Base-by-base conservation (phyloP, 2,888 invertebrate species). In the Crossocerus cetratus region DNA sequence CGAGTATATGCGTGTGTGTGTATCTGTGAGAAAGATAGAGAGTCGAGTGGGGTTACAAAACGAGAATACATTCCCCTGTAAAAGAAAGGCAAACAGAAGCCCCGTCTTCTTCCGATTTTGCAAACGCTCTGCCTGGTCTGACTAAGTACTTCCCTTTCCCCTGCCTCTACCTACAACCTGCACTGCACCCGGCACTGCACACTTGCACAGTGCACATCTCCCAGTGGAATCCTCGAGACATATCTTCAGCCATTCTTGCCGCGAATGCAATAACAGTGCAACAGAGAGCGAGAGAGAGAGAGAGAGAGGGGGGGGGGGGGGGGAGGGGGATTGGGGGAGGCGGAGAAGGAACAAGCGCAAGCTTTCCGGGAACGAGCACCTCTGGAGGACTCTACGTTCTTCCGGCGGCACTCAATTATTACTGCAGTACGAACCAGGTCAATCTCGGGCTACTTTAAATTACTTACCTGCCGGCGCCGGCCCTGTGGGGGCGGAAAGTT, bases 371-470 rank as follows among this genome's bases (percentile, higher is more conserved):
- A 68, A 63, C 11, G 62, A 70, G 70, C 59, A 68, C 65, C 67
- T 62, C 70, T 21, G 32, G 63, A 67, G 75, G 74, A 56, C 66
- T 63, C 62, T 61, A 57, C 55, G 66, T 67, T 70, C 68, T 69
- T 76, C 63, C 43, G 59, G 61, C 69, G 63, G 69, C 65, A 67
- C 73, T 83, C 83, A 81, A 83, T 83, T 83, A 83, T 84, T 84
- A 83, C 78, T 74, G 72, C 68, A 65, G 69, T 66, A 61, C 73
- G 65, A 68, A 42, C 62, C 44, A 62, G 78, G 79, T 84, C 84
- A 84, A 83, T 83, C 81, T 79, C 81, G 69, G 76, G 68, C 78
- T 78, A 78, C 77, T 84, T 83, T 77, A 81, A 82, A 84, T 84
- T 83, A 84, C 83, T 83, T 82, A 84, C 75, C 66, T 63, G 73